Conservation (phyloP, 2,888 invertebrate species). For the Therioaphis trifolii region DNA sequence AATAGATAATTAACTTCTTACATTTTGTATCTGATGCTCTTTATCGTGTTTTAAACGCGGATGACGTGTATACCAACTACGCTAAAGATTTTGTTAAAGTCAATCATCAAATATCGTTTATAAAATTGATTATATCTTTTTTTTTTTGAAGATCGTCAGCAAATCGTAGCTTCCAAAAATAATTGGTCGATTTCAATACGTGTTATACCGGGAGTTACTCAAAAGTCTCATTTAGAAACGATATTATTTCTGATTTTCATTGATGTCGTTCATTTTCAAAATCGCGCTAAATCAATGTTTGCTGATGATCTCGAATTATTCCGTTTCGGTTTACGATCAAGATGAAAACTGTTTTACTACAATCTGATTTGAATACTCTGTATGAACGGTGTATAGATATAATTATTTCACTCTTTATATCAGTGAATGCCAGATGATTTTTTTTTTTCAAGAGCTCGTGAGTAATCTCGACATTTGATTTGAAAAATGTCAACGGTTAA, state of each 20-base stretch:
- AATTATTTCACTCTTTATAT: too few relatives aligned
- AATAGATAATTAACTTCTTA: neutral
- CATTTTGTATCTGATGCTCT: neutral
- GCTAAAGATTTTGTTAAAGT: neutral
- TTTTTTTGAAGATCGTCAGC: neutral
- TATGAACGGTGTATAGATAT: too few relatives aligned
- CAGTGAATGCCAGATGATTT: too few relatives aligned
- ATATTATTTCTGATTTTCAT: conserved; percentile 27
- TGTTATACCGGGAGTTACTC: conserved; percentile 20
- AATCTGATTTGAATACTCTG: too few relatives aligned
- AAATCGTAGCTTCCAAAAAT: too few relatives aligned
- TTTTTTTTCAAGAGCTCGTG: too few relatives aligned
- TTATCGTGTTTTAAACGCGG: neutral
- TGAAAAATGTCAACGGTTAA: too few relatives aligned
- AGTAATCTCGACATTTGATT: too few relatives aligned
- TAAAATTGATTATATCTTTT: conserved; percentile 14
- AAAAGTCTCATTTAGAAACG: conserved; percentile 27
- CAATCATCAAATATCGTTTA: neutral
- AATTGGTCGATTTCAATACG: conserved; percentile 14
- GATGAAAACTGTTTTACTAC: too few relatives aligned
- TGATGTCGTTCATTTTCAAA: neutral
- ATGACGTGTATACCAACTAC: neutral
- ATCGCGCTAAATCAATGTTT: conserved; percentile 26
- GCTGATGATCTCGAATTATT: neutral
- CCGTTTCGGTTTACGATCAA: too few relatives aligned